Evolutionary conservation across 2,113 vertebrate species (phyloP), one percentile per base, ranked within the genome.

Genomic region (Ptyas mucosa): DNA sequence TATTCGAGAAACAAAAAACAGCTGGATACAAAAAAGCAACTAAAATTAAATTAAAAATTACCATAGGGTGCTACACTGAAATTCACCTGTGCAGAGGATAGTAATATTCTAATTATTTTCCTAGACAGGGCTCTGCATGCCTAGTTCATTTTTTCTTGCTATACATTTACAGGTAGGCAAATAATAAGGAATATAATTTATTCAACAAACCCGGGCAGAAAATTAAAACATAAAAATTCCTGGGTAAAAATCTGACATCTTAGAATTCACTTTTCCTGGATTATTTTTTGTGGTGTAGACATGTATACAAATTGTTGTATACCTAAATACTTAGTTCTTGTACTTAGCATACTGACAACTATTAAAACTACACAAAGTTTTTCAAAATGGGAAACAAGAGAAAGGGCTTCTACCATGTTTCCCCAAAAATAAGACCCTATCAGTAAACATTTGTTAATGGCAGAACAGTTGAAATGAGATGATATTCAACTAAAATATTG

Each of bases 301-400:
- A 21, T 58, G 14, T 49, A 61, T 49, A 49, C 7, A 64, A 8
- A 85, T 29, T 3, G 85, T 94, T 95, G 53, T 29, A 5, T 29
- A 92, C 58, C 89, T 92, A 46, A 46, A 39, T 93, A 6, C 91
- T 94, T 94, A 51, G 29, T 93, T 69, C 89, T 94, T 91, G 34
- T 10, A 93, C 26, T 64, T 58, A 15, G 58, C 6, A 2, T 81
- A 49, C 81, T 91, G 90, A 88, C 81, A 52, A 46, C 58, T 85
- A 14, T 89, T 93, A 39, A 0, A 21, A 91, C 14, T 1, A 15
- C 6, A 20, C 29, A 8, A 0, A 1, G 5, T 52, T 34, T 64
- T 94, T 92, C 61, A 75, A 49, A 90, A 90, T 89, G 90, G 93
- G 91, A 20, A 89, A 87, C 10, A 2, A 64, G 39, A 8, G 90